Evolutionary conservation across 1,140 invertebrate species (phyloP).

Genomic region (Batillaria attramentaria): DNA sequence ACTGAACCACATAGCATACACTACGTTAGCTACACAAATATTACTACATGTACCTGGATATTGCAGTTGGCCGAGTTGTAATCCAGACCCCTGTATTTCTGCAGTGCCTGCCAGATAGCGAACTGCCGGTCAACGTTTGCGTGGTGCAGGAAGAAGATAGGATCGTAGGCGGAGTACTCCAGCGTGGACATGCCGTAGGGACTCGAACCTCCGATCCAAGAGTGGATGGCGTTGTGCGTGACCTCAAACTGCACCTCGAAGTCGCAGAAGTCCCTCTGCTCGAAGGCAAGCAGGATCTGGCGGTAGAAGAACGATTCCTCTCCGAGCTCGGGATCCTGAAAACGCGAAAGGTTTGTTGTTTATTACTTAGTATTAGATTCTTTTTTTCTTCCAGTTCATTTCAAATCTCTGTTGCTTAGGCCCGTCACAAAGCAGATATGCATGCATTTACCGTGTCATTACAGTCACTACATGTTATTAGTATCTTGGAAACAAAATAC

Average conservation of each 20-base stretch:
- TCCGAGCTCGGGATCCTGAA: conserved; percentile 38
- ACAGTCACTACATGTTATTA: no score
- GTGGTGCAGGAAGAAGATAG: conserved; percentile 28
- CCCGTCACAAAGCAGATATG: no score
- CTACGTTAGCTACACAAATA: no score
- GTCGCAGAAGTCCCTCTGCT: conserved; percentile 43
- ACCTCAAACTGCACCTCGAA: conserved; percentile 47
- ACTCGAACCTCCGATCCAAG: conserved; percentile 33
- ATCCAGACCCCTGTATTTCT: conserved; percentile 34
- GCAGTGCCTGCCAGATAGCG: conserved; percentile 39
- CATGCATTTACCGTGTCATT: no score
- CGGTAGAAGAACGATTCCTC: conserved; percentile 41
- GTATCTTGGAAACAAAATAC: no score
- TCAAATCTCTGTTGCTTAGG: no score
- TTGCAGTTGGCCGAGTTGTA: conserved; percentile 42
- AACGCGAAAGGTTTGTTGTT: no score
- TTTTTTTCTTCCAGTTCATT: no score
- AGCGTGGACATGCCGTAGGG: conserved; percentile 38
- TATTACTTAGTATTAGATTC: no score
- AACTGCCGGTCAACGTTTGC: conserved; percentile 38
- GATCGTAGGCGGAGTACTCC: conserved; percentile 40
- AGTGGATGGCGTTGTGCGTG: conserved; percentile 43
- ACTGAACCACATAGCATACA: no score
- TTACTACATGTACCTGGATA: no score
- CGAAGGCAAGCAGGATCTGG: conserved; percentile 39